A percentile compares a stretch with the other conserved stretches of the same genome.
phyloP scores from a whole-genome alignment of 2,797 vertebrate species.

The Acanthornis magna region DNA sequence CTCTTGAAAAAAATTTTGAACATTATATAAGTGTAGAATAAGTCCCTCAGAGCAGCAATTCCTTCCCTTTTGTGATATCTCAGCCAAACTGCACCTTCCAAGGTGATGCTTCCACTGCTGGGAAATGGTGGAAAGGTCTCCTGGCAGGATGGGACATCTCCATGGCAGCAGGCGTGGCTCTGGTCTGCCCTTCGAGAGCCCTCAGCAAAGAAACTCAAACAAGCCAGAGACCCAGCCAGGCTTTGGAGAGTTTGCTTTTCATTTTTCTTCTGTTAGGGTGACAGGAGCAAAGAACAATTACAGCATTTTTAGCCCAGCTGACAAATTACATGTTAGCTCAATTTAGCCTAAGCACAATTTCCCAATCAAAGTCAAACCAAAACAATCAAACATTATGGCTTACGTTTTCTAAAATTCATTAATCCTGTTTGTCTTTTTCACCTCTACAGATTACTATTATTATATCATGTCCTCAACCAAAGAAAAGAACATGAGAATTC shows the following conservation, averaged over 20 bases:
- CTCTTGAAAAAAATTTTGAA: background rate
- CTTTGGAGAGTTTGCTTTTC: background rate
- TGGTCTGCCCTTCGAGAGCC: background rate
- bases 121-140: background rate
- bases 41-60: background rate
- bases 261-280: background rate
- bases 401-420: background rate
- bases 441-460: background rate
- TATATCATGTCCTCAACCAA: background rate
- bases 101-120: too few relatives aligned
- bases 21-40: background rate
- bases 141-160: background rate
- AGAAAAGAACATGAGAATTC: background rate
- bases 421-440: background rate
- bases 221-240: background rate
- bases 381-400: background rate
- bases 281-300: slow-evolving; percentile 33
- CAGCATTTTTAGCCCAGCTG: slow-evolving; percentile 12
- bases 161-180: background rate
- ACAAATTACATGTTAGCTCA: slow-evolving; percentile 35
- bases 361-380: slow-evolving; percentile 9
- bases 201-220: background rate
- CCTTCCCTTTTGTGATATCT: background rate
- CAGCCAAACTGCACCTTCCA: background rate
- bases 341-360: slow-evolving; percentile 7